Percentiles rank a stretch among this genome's conserved stretches.
These are phyloP conservation scores for Tethya wilhelma DNA, from an alignment of 37 sponge, comb jelly and placozoan species.

Conservation along the genomic window DNA sequence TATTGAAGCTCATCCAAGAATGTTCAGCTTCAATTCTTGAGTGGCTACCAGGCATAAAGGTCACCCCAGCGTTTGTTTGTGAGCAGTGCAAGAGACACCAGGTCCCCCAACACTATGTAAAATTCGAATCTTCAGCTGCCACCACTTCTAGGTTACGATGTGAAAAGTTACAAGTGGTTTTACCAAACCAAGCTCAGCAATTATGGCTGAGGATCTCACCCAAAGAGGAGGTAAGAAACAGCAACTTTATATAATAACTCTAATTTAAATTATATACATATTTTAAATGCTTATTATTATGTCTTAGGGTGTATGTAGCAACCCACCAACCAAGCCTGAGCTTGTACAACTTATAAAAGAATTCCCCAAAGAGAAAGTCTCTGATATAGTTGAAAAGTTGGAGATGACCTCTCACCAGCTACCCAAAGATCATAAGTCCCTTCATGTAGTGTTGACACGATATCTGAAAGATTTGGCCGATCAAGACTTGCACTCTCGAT, in stretches of 20 bases:
- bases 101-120: neutral
- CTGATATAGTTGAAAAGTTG: neutral
- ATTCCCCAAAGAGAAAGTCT: neutral
- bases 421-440: neutral
- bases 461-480: neutral
- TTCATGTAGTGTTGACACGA: neutral
- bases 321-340: neutral
- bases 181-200: neutral
- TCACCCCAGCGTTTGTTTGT: constrained; percentile 3
- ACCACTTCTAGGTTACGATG: neutral
- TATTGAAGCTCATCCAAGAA: neutral
- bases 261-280: neutral
- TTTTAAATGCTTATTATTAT: no score
- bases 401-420: neutral
- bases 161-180: neutral
- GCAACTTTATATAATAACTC: neutral
- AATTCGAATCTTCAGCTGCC: neutral
- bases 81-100: neutral
- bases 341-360: neutral
- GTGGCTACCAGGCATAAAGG: constrained; percentile 27
- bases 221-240: neutral
- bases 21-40: neutral
- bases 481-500: neutral
- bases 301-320: no score
- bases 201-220: constrained; percentile 3